Evolutionary conservation across 1,140 invertebrate genomes (phyloP), one percentile per base, ranked within the genome.

Genomic region (Philopotamus ludificatus): DNA sequence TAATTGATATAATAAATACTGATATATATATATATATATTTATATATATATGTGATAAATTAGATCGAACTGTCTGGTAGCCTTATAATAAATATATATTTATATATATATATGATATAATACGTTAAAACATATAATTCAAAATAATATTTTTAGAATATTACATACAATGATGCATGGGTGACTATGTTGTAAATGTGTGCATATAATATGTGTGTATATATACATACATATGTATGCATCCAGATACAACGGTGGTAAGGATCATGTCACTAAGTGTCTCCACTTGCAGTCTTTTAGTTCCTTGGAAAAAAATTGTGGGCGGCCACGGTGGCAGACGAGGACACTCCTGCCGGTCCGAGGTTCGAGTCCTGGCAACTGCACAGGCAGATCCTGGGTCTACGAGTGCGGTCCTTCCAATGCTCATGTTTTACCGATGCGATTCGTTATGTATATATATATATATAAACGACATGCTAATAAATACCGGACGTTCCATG

Each of bases 261-360:
- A 16, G 49, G 21, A 28, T 53, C 51, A 44, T 63, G 15, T 63
- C 34, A 42, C 47, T 34, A 4, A 34, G 62, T 59, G n/a, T 68
- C 15, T 26, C 59, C 63, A 54, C 41, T 66, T 45, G 53, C 63
- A 69, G 64, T 67, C 67, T 66, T 65, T 63, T 63, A 42, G 28
- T 34, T 49, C 28, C 39, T 57, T 20, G 26, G 12, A 3, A 34
- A 15, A 2, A 20, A 21, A 9, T 34, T 12, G 54, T 57, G 54
- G n/a, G 20, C 42, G 23, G 44, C 57, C 42, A 42, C 42, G 57
- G 57, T 60, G 57, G 57, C 57, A 60, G 57, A 60, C 57, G 57
- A 60, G 57, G 57, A 45, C 21, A 60, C 57, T 60, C 57, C 57
- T 60, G 57, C 57, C 57, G 57, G 57, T 60, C 57, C 57, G 57